Base-by-base conservation (phyloP, 2,797 vertebrate species). In the Streptopelia turtur region DNA sequence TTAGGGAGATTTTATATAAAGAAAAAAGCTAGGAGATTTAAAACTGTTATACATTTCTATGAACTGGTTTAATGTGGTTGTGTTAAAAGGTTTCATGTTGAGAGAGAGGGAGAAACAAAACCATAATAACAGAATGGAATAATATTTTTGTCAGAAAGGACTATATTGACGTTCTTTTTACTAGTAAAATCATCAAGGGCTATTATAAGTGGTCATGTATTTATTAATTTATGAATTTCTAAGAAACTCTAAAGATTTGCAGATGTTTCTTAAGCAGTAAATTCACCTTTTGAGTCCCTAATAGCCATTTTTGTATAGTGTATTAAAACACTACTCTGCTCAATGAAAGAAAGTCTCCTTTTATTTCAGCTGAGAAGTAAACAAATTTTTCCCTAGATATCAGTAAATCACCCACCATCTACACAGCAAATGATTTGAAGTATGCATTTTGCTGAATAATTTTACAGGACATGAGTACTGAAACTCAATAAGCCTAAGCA, bases 81-180 rank as follows among this genome's bases (percentile, higher is more conserved):
- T 87, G 45, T 82, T 88, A 85, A 90, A 91, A 93, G 60, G 57
- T 95, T 90, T 87, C 59, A 72, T 70, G 52, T 90, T 94, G 11
- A 30, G 65, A 15, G 13, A 6, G 2, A 24, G 7, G 33, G 7
- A 23, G 8, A 59, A 37, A 69, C 5, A n/a, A 30, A 33, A 55
- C 1, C 9, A 22, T 27, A 69, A 75, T 6, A 60, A 24, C 4
- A 24, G 13, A 56, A 10, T 41, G 23, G 2, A 49, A 53, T 28
- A 76, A 61, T 66, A n/a, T 49, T 37, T 77, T 71, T 23, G 22
- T 50, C 77, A 61, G 23, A 69, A 69, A 75, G 9, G 9, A 14
- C 49, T 43, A 50, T 23, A 49, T 56, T 3, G 16, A 52, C 8
- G 30, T 47, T 25, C 13, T 72, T 59, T 70, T 55, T 43, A 31